Base-by-base conservation (phyloP, 1,140 invertebrate species). In the Drosophila ananassae region DNA sequence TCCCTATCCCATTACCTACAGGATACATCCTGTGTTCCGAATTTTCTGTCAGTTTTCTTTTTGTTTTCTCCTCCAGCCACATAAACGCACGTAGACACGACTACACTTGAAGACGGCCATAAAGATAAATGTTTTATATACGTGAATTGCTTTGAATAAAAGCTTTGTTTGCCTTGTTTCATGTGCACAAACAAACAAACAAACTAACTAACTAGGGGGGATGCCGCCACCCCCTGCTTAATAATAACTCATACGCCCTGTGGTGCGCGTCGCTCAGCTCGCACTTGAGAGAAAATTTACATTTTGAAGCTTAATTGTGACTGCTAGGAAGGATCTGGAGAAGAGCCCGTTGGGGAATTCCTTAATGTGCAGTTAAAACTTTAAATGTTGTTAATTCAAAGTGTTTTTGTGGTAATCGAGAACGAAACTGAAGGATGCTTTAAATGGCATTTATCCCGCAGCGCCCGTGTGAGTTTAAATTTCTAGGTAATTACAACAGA, bases 111-210 rank as follows among this genome's bases (percentile, higher is more conserved):
- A 89, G 83, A 77, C 72, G 83, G 79, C 68, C 83, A 83, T 89
- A 89, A 89, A 89, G 83, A 89, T 89, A 89, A 89, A 89, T 89
- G 83, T 89, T 89, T 89, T 83, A 89, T 83, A 81, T 82, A 89
- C 83, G 83, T 89, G 83, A 83, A 89, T 89, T 89, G 83, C 72
- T 82, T 83, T 83, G 83, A 89, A 83, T 89, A 89, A 89, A 83
- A 77, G 79, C 76, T 68, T 72, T 72, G 79, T 89, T 89, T 89
- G 72, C 52, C 67, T 47, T 66, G 84, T 60, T 79, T 87, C 74
- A 79, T 82, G 77, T 59, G 79, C 72, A 64, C 57, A 62, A 34
- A 50, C 46, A 64, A 56, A 41, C 57, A 62, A 51, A 78, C 54
- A 24, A 34, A 51, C 74, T 30, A 22, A 57, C 44, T 28, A n/a